Base-by-base conservation (phyloP, 2,797 vertebrate species). In the Myoxocephalus aenaeus region DNA sequence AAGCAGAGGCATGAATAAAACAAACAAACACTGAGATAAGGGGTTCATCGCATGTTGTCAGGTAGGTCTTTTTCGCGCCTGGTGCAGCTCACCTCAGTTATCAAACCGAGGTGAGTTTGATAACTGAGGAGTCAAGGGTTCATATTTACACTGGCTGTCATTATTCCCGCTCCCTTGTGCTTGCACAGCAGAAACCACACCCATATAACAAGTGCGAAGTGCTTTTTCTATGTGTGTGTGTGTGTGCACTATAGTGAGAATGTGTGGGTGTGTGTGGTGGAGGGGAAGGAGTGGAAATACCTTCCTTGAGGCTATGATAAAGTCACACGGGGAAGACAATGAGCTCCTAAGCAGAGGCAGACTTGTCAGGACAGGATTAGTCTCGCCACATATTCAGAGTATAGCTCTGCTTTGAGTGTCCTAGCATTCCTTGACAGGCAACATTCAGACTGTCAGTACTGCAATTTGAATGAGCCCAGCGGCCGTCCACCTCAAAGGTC, bases 121-220 rank as follows among this genome's bases (percentile, higher is more conserved):
- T n/a, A n/a, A n/a, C 73, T 76, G 20, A 10, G 65, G 73, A 80
- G 75, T 81, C 83, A 81, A 80, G 63, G 67, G 81, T 86, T 89
- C 66, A 81, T 90, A 84, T 92, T 90, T 90, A 72, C 77, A 57
- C 73, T 66, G 68, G 65, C 81, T 86, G 79, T 89, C 82, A 85
- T 81, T 83, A 80, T 67, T 75, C 72, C 82, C 42, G 68, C 61
- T 83, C 79, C 40, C 80, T 76, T 56, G 70, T 70, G 73, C 86
- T 91, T 90, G 81, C 85, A 79, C 80, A 89, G 87, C 83, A 91
- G 79, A 87, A 87, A 83, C 89, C 92, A 81, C 93, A 89, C 92
- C 93, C 81, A 74, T 82, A 61, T 63, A 77, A 80, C 80, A 89
- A 90, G 87, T 86, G 84, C 69, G 20, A 90, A 89, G 88, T 86